These are phyloP conservation scores for Aurelia sp. DNA, from an alignment of 30 jellyfish, hydroid and myxozoan species.

Conservation along the genomic window DNA sequence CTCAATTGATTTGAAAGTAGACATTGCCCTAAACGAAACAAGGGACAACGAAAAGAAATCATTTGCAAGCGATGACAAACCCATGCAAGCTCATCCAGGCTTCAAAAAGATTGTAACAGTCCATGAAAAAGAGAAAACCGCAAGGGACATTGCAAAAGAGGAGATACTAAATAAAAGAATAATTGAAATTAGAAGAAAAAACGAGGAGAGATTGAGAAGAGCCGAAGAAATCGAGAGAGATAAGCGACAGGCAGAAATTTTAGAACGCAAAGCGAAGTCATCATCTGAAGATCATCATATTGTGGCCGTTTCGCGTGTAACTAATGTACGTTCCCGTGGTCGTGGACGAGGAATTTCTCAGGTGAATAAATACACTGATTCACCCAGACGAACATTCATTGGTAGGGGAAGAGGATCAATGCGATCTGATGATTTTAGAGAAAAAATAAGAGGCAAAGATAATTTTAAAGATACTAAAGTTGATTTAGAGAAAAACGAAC, in stretches of 20 bases:
- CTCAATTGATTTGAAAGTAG: too few species aligned
- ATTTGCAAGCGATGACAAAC: too few species aligned
- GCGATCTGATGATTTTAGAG: background rate
- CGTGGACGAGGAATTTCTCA: constrained; percentile 14
- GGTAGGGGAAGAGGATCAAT: constrained; percentile 3
- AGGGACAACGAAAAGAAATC: too few species aligned
- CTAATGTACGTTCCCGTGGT: constrained; percentile 18
- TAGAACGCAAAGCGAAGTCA: too few species aligned
- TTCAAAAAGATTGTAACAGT: background rate
- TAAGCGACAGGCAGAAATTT: background rate
- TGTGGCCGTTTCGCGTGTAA: too few species aligned
- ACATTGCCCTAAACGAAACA: too few species aligned
- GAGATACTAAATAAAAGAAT: constrained; percentile 7
- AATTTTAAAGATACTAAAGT: too few species aligned
- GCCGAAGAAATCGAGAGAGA: constrained; percentile 14
- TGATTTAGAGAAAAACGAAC: too few species aligned
- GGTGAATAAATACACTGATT: background rate
- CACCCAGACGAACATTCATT: background rate
- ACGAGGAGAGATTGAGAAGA: constrained; percentile 27
- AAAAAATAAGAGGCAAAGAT: background rate
- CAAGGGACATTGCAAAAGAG: constrained; percentile 1
- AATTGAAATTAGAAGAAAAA: background rate
- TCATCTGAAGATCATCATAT: too few species aligned
- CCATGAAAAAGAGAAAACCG: background rate
- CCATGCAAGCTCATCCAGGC: too few species aligned